Conservation (phyloP, 2,113 vertebrate species). For the Amblyornis subalaris region DNA sequence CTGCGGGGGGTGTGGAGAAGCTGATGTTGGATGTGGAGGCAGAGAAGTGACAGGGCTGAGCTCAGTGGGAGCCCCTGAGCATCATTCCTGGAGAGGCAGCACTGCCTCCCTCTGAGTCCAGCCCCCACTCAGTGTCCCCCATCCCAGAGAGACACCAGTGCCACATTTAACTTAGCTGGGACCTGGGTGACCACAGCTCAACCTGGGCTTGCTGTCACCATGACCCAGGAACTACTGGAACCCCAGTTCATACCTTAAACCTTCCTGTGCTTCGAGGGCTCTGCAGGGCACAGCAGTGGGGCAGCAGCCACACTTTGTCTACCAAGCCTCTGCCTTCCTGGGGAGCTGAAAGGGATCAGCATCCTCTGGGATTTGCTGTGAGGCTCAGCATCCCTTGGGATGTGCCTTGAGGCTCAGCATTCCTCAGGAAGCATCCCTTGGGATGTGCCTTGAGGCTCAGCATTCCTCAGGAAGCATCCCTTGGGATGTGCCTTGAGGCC, state of each 20-base stretch:
- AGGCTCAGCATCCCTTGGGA: not conserved
- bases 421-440: rapidly evolving
- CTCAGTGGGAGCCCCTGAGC: not conserved
- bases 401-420: not conserved
- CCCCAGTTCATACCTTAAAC: too few species aligned
- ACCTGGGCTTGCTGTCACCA: not conserved
- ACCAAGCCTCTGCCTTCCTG: not conserved
- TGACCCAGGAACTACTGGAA: not conserved
- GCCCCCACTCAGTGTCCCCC: not conserved
- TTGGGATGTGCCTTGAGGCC: rapidly evolving
- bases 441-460: not conserved
- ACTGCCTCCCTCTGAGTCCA: not conserved
- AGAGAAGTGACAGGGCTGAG: not conserved
- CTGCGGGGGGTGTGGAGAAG: not conserved
- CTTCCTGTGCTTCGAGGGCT: not conserved
- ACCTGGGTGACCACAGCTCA: rapidly evolving
- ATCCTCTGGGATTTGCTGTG: not conserved
- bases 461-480: not conserved
- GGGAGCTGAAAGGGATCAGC: not conserved
- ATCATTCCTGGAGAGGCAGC: not conserved
- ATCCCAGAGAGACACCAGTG: not conserved
- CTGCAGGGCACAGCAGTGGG: not conserved
- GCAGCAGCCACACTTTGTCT: not conserved
- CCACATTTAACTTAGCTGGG: not conserved
- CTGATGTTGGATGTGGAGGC: not conserved